Base-by-base conservation (phyloP, 1,140 invertebrate genomes). In the Hormaphis cornu region DNA sequence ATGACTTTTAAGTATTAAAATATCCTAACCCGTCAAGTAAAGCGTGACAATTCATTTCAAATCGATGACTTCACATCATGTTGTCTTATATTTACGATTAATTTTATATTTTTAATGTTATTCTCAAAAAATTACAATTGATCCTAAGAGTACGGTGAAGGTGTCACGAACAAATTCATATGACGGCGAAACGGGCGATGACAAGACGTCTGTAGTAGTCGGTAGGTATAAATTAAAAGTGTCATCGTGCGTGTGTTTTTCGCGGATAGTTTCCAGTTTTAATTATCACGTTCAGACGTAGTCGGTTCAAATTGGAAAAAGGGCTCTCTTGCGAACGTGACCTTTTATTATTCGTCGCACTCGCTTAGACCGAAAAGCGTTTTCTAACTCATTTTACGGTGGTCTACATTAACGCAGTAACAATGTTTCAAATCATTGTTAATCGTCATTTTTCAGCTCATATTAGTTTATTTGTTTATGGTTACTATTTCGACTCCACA, bases 281-380 rank as follows among this genome's bases (percentile, higher is more conserved):
- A 66, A 66, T 48, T 33, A 66, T 50, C 18, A 22, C 20, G 22
- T 48, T 66, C 50, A 33, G 35, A 66, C 28, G 22, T 26, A 66
- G 40, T 30, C 44, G 22, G 42, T 66, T 48, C 2, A 22, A 50
- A 66, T 66, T 6, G 6, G 10, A 24, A 48, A 40, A 9, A 20
- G 14, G n/a, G n/a, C n/a, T 7, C 33, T 40, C 22, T 40, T 3
- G 14, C 4, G 33, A 66, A 66, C 44, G 40, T 66, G 61, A 48
- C 61, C 33, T 66, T 61, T 46, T 61, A 5, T 46, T 46, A 28
- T n/a, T n/a, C 35, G 4, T 24, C 26, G 7, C 12, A 22, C 22
- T 24, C 46, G 24, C 40, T 58, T 26, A 26, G 20, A 7, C 46
- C 0, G 12, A 1, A 40, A 24, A 58, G 24, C 14, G 26, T 26